Evolutionary conservation across 2,888 invertebrate species (phyloP), one percentile per base, ranked within the genome.

Genomic region (Lymantria dispar): DNA sequence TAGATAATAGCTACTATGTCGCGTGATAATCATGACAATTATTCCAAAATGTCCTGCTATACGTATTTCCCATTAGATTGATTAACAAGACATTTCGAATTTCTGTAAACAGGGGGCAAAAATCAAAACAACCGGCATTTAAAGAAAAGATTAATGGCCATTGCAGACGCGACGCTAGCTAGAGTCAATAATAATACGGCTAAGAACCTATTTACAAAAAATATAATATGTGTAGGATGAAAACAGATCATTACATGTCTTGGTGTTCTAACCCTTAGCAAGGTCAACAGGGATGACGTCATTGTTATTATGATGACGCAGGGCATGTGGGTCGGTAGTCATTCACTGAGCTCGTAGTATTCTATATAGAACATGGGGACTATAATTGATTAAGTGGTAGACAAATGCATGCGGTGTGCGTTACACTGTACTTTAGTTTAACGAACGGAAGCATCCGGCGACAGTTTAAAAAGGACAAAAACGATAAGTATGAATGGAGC

Each of bases 281-380:
- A 89, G 88, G 89, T 80, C 84, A 73, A 48, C 54, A 47, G 47
- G 54, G 61, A 54, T 88, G 87, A 88, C 87, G 87, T 88, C 86
- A 88, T 70, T 61, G 59, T 68, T 76, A 72, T 72, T 75, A 76
- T 76, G 80, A 76, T 82, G 79, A 74, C 78, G 76, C 75, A 78
- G 85, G 83, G 80, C 82, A 85, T 78, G 74, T 78, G 81, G 80
- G 77, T 70, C 70, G 74, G 59, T 60, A 70, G 65, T 59, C 56
- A 31, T 40, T n/a, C 13, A 42, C 8, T 22, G 44, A 39, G 42
- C 37, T 30, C 38, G 8, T 45, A 48, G 49, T 62, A 49, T 59
- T 59, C 52, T 59, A 55, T 68, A 67, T 65, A 63, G 73, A 78
- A 85, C 80, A 80, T 73, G 76, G 55, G 42, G 59, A 67, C 58